Conservation (phyloP, 1,140 invertebrate species). For the Pseudomyrmex pallidus region DNA sequence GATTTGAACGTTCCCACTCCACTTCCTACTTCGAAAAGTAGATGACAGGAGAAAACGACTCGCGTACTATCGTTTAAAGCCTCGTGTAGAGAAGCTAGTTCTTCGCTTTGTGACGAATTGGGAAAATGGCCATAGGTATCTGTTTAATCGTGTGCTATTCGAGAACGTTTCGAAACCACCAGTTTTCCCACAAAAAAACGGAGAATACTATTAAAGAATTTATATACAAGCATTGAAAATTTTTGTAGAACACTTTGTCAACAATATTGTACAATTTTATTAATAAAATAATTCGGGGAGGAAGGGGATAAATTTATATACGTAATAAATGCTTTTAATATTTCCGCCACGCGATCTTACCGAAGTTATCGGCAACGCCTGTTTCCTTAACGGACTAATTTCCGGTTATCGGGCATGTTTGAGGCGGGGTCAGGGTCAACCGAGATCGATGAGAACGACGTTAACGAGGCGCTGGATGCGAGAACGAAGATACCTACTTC, state of each 20-base stretch:
- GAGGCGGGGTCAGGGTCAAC: slow-evolving; percentile 52
- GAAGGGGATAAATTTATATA: neutral
- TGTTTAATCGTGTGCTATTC: slow-evolving; percentile 32
- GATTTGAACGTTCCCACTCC: slow-evolving; percentile 21
- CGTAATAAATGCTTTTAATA: slow-evolving; percentile 21
- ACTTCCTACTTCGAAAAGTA: slow-evolving; percentile 63
- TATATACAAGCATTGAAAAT: neutral
- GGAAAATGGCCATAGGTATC: neutral
- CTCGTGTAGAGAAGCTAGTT: slow-evolving; percentile 47
- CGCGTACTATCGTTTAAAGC: slow-evolving; percentile 70
- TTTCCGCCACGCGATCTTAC: neutral
- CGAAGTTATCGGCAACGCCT: slow-evolving; percentile 20
- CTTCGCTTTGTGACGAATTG: slow-evolving; percentile 25
- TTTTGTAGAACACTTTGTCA: neutral
- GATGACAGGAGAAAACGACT: slow-evolving; percentile 63
- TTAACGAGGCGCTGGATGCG: slow-evolving; percentile 51
- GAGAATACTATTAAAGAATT: too few species aligned
- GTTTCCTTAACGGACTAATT: slow-evolving; percentile 54
- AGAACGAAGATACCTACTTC: slow-evolving; percentile 46
- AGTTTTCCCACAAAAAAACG: too few species aligned
- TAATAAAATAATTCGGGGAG: neutral
- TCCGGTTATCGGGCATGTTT: slow-evolving; percentile 55
- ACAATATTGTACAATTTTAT: neutral
- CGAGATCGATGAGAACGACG: slow-evolving; percentile 54
- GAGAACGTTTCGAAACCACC: slow-evolving; percentile 15